Base-by-base conservation (phyloP, 2,888 invertebrate genomes). In the Aphrophora alni region DNA sequence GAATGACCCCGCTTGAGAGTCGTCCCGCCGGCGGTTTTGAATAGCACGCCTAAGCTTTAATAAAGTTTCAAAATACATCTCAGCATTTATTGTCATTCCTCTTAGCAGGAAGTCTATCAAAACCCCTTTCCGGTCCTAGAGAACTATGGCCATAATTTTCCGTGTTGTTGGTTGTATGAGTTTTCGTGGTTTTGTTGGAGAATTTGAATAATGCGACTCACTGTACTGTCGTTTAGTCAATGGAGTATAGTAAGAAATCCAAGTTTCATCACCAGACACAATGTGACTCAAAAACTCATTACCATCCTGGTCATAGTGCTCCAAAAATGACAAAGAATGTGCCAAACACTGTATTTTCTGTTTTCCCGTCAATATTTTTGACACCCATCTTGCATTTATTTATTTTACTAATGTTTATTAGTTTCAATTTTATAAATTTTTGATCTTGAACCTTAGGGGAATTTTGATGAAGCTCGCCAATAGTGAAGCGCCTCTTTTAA, bases 281-380 rank as follows among this genome's bases (percentile, higher is more conserved):
- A 71, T 71, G 71, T 71, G 27, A 26, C 71, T 71, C 26, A 71
- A 71, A n/a, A 71, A 71, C 27, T 71, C 68, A 24, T 68, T 5
- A 68, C n/a, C 68, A 71, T 71, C 17, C 71, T 71, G 25, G 1
- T 71, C 27, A 71, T 71, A 71, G 28, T 8, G 71, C n/a, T 28
- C 28, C 27, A 71, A 25, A 26, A 71, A 17, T 14, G 14, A 71
- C 14, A 26, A 26, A 71, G 3, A 71, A 5, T 21, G 10, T 59
- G 59, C 44, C 33, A 33, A 33, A 33, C 33, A 33, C 8, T 33
- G n/a, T 33, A 7, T 33, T 33, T 33, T 33, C 10, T 33, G 33
- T 33, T 33, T 10, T 33, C n/a, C n/a, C n/a, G n/a, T n/a, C n/a
- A n/a, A n/a, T n/a, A n/a, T n/a, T n/a, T n/a, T n/a, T n/a, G n/a